phyloP scores from a whole-genome alignment of 2,888 invertebrate species.

The Lasioglossum marginatum region DNA sequence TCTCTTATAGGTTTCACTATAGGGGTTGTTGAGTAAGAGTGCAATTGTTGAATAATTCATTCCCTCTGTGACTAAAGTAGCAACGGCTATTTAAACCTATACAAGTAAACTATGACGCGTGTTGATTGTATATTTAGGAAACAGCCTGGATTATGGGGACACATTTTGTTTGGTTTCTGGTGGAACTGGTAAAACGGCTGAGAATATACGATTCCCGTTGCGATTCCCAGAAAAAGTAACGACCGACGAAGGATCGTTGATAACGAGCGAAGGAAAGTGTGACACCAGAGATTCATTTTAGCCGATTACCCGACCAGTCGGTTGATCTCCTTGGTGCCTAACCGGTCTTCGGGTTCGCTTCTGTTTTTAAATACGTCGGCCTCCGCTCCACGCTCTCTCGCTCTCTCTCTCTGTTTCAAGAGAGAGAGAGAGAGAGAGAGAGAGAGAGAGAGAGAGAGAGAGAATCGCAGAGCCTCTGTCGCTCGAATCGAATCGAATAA shows the following conservation, averaged over 20 bases:
- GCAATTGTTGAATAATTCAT: too few relatives aligned
- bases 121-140: neutral
- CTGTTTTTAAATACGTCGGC: constrained; percentile 54
- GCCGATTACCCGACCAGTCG: constrained; percentile 40
- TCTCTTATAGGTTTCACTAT: too few relatives aligned
- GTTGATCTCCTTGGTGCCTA: constrained; percentile 61
- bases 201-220: constrained; percentile 16
- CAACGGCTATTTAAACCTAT: too few relatives aligned
- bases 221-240: constrained; percentile 22
- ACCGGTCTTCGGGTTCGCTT: constrained; percentile 58
- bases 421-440: neutral
- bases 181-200: neutral
- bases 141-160: neutral
- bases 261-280: constrained; percentile 47
- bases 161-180: neutral
- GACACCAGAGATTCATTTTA: constrained; percentile 57
- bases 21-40: too few relatives aligned
- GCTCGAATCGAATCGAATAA: constrained; percentile 23
- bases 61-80: too few relatives aligned
- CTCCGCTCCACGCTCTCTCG: constrained; percentile 28
- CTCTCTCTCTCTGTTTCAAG: neutral
- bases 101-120: too few relatives aligned
- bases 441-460: neutral
- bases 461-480: neutral
- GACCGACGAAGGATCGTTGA: neutral